These are phyloP conservation scores for Epinephelus coioides DNA, from an alignment of 2,797 vertebrate genomes.

Conservation along the genomic window DNA sequence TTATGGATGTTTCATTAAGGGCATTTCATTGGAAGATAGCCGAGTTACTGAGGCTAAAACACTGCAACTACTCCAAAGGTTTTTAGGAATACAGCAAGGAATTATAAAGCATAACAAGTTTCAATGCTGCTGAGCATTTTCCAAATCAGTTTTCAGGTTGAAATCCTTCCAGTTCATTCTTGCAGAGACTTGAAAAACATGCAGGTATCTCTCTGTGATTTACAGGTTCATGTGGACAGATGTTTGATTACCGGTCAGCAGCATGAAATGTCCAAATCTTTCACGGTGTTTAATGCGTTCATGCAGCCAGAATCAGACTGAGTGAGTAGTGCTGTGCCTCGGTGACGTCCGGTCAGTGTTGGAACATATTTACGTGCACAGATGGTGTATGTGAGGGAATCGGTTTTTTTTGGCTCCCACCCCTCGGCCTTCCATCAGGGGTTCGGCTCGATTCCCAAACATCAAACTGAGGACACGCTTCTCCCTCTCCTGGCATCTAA, in stretches of 20 bases:
- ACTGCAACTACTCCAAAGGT: no score
- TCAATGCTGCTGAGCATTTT: background rate
- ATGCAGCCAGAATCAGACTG: background rate
- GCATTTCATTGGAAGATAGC: no score
- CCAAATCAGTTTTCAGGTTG: background rate
- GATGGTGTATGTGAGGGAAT: slow-evolving; percentile 56
- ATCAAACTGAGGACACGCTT: slow-evolving; percentile 29
- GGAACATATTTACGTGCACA: slow-evolving; percentile 46
- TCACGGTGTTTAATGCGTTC: background rate
- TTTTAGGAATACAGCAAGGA: no score
- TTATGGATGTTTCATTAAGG: no score
- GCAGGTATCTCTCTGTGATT: background rate
- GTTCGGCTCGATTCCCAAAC: slow-evolving; percentile 52
- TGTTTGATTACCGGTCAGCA: background rate
- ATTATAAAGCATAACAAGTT: background rate
- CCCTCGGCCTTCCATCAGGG: slow-evolving; percentile 28
- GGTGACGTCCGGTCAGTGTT: slow-evolving; percentile 5
- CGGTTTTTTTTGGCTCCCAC: slow-evolving; percentile 54
- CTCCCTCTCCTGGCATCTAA: slow-evolving; percentile 38
- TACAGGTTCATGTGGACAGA: background rate
- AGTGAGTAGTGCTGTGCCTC: background rate
- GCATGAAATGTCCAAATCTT: background rate
- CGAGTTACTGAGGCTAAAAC: no score
- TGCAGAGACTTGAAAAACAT: background rate
- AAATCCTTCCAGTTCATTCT: no score